phyloP scores from a whole-genome alignment of 2,113 vertebrate genomes.

The Formicarius rufipectus region DNA sequence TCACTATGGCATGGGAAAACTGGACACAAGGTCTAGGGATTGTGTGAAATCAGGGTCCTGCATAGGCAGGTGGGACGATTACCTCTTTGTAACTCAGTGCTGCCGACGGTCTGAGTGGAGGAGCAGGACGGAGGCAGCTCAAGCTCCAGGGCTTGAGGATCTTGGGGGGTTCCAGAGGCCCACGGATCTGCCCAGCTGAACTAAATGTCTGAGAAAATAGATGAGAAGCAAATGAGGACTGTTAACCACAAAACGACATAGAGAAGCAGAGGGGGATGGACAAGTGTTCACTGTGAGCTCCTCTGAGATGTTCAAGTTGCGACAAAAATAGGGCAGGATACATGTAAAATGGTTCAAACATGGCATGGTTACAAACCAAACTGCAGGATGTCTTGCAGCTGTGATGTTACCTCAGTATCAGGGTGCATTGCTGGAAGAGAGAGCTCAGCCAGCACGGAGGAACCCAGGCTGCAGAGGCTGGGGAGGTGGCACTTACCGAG shows the following conservation, averaged over 20 bases:
- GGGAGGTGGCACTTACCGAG: constrained; percentile 53
- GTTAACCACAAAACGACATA: background rate
- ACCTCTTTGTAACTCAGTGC: constrained; percentile 99
- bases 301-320: background rate
- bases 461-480: background rate
- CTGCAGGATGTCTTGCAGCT: background rate
- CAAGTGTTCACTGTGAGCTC: background rate
- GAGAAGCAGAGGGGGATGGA: background rate
- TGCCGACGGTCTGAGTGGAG: constrained; percentile 93
- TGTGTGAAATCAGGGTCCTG: background rate
- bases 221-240: constrained; percentile 64
- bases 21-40: background rate
- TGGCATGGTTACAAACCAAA: background rate
- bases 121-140: constrained; percentile 95
- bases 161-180: constrained; percentile 91
- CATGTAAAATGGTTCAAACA: background rate
- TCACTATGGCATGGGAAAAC: background rate
- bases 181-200: constrained; percentile 75
- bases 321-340: background rate
- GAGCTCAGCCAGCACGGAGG: background rate
- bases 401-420: background rate
- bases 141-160: constrained; percentile 95
- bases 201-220: constrained; percentile 81
- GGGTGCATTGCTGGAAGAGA: background rate
- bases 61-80: constrained; percentile 31